Evolutionary conservation across 2,888 invertebrate species (phyloP), one percentile per base, ranked within the genome.

Genomic region (Drosophila maculinotata): DNA sequence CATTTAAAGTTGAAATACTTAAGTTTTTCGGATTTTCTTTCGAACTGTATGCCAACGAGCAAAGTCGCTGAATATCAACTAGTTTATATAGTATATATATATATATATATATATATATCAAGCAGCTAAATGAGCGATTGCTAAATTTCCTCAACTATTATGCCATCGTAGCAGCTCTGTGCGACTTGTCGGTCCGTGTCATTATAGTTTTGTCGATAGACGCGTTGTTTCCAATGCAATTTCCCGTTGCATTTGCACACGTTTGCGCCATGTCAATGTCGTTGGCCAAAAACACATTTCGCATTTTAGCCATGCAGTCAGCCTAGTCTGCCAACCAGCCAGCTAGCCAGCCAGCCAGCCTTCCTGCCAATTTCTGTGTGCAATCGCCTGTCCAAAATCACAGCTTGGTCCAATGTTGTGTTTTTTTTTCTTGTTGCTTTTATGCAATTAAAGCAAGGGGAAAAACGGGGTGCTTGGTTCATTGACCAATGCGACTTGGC

Each of bases 351-450:
- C 45, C 30, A 30, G 31, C 7, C 53, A n/a, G 35, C 17, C 44
- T 28, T 69, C 57, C 54, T 72, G 81, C 70, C 74, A 87, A 81
- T 84, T 87, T 80, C 77, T 80, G 76, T 80, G 81, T 83, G 87
- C 87, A 86, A 83, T 79, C 74, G 80, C 49, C 53, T 76, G 68
- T 62, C 64, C 51, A 64, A 64, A 70, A 70, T 41, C 58, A 17
- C 75, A 69, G 54, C 68, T 51, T 54, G 69, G 28, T 66, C 45
- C 58, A 45, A 48, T 33, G 20, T 47, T n/a, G n/a, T n/a, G n/a
- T n/a, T n/a, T n/a, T n/a, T n/a, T n/a, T n/a, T n/a, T n/a, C n/a
- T 39, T 59, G 41, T n/a, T 15, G 26, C 20, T 44, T 35, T 38
- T 57, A 41, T 66, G 75, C 76, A 71, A 75, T 75, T 75, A 62